Evolutionary conservation across 2,888 invertebrate genomes (phyloP).

Genomic region (Sphaerophoria rueppellii): DNA sequence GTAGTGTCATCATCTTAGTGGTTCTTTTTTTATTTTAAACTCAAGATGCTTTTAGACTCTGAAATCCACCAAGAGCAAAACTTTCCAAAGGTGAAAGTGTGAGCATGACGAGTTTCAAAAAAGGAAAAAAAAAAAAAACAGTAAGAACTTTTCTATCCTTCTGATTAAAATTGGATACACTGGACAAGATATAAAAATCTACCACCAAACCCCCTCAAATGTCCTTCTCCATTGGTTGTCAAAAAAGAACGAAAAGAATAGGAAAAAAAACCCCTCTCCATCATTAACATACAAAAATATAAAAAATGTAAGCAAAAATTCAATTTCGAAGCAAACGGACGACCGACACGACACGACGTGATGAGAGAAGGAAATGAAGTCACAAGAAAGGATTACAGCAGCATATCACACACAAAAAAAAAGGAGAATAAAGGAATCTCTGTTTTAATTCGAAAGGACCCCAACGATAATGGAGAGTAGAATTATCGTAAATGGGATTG

Average conservation of each 20-base stretch:
- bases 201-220: constrained; percentile 50
- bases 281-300: constrained; percentile 28
- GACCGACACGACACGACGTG: constrained; percentile 46
- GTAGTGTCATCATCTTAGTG: constrained; percentile 24
- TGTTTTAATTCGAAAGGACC: constrained; percentile 45
- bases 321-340: constrained; percentile 49
- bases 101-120: background rate
- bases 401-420: constrained; percentile 5
- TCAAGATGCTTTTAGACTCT: constrained; percentile 55
- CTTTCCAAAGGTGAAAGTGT: constrained; percentile 50
- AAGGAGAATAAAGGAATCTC: constrained; percentile 46
- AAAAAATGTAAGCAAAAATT: constrained; percentile 41
- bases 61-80: constrained; percentile 23
- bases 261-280: constrained; percentile 6
- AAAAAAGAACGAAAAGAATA: background rate
- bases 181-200: constrained; percentile 30
- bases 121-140: background rate
- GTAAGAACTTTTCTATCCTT: constrained; percentile 24
- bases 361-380: constrained; percentile 68
- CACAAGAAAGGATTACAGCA: constrained; percentile 52
- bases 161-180: constrained; percentile 61
- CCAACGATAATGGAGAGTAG: constrained; percentile 56
- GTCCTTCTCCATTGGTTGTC: constrained; percentile 34
- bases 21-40: background rate
- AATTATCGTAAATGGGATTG: constrained; percentile 68